phyloP scores from a whole-genome alignment of 2,797 vertebrate species.

The Balearica regulorum region DNA sequence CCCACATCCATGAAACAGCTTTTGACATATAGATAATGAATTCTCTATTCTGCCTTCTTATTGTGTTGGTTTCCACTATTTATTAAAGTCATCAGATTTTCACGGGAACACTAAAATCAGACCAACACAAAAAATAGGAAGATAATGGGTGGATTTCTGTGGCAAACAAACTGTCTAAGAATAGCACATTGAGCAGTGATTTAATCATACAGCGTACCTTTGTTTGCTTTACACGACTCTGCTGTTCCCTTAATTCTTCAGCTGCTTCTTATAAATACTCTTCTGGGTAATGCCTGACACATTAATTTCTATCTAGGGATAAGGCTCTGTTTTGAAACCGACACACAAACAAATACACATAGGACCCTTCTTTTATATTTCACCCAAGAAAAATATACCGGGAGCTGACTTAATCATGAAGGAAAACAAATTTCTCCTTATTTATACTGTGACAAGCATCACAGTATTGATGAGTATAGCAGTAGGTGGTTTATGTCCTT shows the following conservation, averaged over 20 bases:
- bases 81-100: constrained; percentile 16
- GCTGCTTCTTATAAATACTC: constrained; percentile 1
- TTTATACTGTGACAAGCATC: not conserved
- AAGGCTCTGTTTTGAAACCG: not conserved
- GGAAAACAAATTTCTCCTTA: not conserved
- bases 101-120: not conserved
- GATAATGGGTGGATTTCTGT: not conserved
- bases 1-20: not conserved
- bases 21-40: not conserved
- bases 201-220: not conserved
- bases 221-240: constrained; percentile 1
- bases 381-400: not conserved
- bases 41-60: not conserved
- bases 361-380: not conserved
- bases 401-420: not conserved
- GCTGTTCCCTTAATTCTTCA: not conserved
- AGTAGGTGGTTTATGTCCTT: not conserved
- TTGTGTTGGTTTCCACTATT: not conserved
- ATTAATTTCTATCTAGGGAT: constrained; percentile 4
- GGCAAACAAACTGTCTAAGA: not conserved
- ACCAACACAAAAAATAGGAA: not conserved
- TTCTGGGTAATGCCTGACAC: constrained; percentile 1
- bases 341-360: not conserved
- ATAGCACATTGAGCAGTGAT: not conserved
- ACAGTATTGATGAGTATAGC: not conserved